Evolutionary conservation across 2,113 vertebrate species (phyloP), one percentile per base, ranked within the genome.

Genomic region (Hippocampus abdominalis): DNA sequence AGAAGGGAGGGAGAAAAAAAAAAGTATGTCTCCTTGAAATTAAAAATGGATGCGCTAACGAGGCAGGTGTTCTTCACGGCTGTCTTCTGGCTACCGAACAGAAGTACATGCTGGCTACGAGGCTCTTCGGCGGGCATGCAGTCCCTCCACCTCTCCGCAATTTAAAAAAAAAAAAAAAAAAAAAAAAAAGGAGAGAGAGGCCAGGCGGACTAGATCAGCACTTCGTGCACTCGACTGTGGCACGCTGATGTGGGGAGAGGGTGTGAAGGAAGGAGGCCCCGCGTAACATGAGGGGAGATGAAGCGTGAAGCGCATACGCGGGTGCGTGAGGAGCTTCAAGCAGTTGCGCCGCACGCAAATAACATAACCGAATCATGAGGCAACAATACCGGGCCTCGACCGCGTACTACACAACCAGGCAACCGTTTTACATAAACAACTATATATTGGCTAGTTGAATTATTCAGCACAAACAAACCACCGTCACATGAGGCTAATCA

Each of bases 91-190:
- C 15, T 61, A 61, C 59, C 3, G 40, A 48, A 11, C 40, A 64
- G 39, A 23, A 64, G 21, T 20, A 36, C 60, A 20, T 36, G 29
- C 36, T 16, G 60, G 27, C 32, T 32, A 63, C 16, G 21, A 39
- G 61, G 71, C 70, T 51, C 13, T 42, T 69, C 57, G 54, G 75
- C 42, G 23, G 40, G 79, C 68, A 76, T 78, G 81, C 83, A 70
- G 79, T 75, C 82, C 84, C 80, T 82, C 87, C 78, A 21, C 12
- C 78, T 84, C 82, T 81, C 86, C 80, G 85, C 73, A 83, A 88
- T 88, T 85, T 84, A 83, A 88, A 88, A 83, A 84, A 83, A 88
- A 87, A 70, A 15, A 18, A 49, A 20, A 49, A 49, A 49, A 7
- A 88, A 83, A 84, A 83, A 88, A 87, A 70, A 15, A 18, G 20